These are phyloP conservation scores for Isurus oxyrinchus DNA, from an alignment of 2,113 vertebrate species.

Conservation along the genomic window DNA sequence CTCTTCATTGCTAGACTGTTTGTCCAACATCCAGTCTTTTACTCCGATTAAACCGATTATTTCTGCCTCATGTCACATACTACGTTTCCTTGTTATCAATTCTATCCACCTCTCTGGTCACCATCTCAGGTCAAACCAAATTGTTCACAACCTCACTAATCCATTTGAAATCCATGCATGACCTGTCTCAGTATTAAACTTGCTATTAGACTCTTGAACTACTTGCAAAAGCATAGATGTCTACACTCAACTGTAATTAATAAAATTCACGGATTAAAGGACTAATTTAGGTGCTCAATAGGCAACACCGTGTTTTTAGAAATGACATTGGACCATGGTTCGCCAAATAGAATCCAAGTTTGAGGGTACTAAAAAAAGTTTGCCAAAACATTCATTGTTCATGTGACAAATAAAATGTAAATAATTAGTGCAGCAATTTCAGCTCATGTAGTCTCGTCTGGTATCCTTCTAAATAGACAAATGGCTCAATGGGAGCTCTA, in stretches of 20 bases:
- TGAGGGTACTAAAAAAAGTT: not conserved
- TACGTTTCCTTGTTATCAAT: not conserved
- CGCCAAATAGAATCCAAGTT: not conserved
- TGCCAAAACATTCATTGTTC: not conserved
- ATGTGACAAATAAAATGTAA: not conserved
- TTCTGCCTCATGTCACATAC: not conserved
- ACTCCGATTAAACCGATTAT: not conserved
- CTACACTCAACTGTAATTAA: not conserved
- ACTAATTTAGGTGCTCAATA: not conserved
- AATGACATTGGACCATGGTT: not conserved
- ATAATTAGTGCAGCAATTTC: not conserved
- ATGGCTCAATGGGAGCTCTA: not conserved
- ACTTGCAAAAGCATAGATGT: not conserved
- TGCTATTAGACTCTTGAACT: not conserved
- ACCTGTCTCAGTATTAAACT: not conserved
- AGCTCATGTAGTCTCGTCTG: not conserved
- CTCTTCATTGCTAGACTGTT: not conserved
- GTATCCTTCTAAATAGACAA: not conserved
- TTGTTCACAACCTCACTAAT: not conserved
- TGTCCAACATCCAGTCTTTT: not conserved
- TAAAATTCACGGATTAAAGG: not conserved
- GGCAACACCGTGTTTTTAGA: not conserved
- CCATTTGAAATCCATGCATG: not conserved
- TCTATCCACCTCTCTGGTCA: not conserved
- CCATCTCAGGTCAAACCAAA: not conserved